Conservation (phyloP, 2,888 invertebrate species). For the Pecten maximus region DNA sequence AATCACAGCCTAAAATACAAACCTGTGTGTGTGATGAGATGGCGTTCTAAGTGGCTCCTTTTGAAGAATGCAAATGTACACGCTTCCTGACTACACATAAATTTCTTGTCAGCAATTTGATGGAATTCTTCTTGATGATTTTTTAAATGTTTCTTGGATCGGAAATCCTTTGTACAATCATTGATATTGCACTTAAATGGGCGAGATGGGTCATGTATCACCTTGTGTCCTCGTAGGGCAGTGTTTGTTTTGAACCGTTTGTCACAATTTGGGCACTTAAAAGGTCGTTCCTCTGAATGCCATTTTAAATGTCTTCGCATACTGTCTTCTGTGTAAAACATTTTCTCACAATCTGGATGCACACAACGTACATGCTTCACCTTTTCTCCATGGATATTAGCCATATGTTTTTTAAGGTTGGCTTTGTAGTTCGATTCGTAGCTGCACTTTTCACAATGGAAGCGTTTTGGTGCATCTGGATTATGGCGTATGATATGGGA, state of each 20-base stretch:
- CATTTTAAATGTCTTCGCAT: constrained; percentile 76
- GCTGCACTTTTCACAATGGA: constrained; percentile 74
- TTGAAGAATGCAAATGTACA: constrained; percentile 80
- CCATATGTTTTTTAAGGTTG: constrained; percentile 77
- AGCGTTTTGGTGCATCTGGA: constrained; percentile 77
- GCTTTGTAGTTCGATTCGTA: constrained; percentile 78
- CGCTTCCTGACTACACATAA: constrained; percentile 75
- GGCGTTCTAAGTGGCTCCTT: constrained; percentile 79
- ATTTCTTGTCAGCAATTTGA: constrained; percentile 74
- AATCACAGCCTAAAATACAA: too few relatives aligned
- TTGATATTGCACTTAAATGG: constrained; percentile 77
- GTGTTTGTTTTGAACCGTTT: constrained; percentile 77
- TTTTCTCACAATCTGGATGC: constrained; percentile 72
- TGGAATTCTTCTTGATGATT: constrained; percentile 78
- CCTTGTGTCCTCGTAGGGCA: constrained; percentile 74
- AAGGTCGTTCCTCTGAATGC: constrained; percentile 73
- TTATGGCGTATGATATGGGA: constrained; percentile 77
- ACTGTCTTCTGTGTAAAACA: constrained; percentile 77
- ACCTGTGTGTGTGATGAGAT: constrained; percentile 81
- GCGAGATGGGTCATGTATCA: constrained; percentile 73
- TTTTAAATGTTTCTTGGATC: constrained; percentile 74
- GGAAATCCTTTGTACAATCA: constrained; percentile 77
- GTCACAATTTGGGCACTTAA: constrained; percentile 75
- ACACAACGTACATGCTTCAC: constrained; percentile 65
- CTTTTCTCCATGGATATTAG: constrained; percentile 73